Conservation (phyloP, 1,140 invertebrate species). For the Caenorhabditis briggsae region DNA sequence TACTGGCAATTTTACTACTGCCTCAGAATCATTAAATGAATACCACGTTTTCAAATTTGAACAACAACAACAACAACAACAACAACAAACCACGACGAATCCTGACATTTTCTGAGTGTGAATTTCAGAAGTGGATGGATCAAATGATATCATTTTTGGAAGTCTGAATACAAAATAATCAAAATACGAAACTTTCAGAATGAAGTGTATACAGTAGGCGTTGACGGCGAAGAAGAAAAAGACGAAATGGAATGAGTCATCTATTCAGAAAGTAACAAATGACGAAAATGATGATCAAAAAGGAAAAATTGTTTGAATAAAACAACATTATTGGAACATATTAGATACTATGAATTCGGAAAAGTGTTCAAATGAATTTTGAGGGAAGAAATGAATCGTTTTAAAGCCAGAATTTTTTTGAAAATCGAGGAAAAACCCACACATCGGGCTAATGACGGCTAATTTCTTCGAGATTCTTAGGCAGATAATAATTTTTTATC, state of each 20-base stretch:
- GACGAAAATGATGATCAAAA: not conserved
- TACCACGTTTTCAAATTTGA: not conserved
- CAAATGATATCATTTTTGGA: constrained; percentile 22
- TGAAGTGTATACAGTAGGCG: constrained; percentile 24
- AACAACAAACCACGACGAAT: constrained; percentile 50
- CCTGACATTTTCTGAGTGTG: constrained; percentile 30
- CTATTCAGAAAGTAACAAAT: constrained; percentile 24
- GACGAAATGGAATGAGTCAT: constrained; percentile 27
- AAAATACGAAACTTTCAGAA: not conserved
- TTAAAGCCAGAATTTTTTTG: not conserved
- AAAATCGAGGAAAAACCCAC: not conserved
- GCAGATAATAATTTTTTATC: not conserved
- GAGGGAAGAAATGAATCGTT: no score
- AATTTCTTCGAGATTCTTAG: not conserved
- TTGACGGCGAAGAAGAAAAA: not conserved
- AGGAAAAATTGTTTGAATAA: not conserved
- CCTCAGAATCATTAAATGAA: not conserved
- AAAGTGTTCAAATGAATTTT: no score
- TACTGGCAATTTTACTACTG: not conserved
- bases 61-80: not conserved
- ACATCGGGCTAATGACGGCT: not conserved
- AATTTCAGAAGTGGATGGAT: constrained; percentile 27
- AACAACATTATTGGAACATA: not conserved
- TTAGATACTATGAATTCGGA: no score
- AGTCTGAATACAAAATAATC: not conserved